These are phyloP conservation scores for Pitangus sulphuratus DNA, from an alignment of 2,797 vertebrate genomes.

Conservation along the genomic window DNA sequence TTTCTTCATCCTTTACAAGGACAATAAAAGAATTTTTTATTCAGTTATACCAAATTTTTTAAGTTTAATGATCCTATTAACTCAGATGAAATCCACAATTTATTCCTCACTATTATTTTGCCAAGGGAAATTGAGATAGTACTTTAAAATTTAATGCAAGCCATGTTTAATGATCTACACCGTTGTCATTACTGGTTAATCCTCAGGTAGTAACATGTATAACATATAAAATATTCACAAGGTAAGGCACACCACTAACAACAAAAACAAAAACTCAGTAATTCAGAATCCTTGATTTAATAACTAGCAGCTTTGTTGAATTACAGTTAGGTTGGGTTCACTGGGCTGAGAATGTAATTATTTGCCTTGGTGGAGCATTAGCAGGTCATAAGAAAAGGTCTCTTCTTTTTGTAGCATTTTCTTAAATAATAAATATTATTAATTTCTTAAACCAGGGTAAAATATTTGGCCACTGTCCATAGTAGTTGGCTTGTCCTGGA, in stretches of 20 bases:
- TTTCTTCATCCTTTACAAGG: slow-evolving; percentile 25
- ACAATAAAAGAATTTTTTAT: slow-evolving; percentile 48
- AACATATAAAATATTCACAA: neutral
- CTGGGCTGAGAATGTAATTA: neutral
- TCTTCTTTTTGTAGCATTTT: neutral
- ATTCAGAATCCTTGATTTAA: slow-evolving; percentile 11
- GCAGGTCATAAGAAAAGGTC: neutral
- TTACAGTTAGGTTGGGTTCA: neutral
- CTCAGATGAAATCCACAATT: slow-evolving; percentile 10
- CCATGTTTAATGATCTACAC: neutral
- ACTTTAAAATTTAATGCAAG: slow-evolving; percentile 33
- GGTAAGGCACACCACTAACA: neutral
- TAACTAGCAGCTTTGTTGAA: slow-evolving; percentile 1
- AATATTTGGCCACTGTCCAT: neutral
- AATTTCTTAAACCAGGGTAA: neutral
- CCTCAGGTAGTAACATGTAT: neutral
- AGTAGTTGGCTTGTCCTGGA: neutral
- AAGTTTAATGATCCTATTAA: slow-evolving; percentile 39
- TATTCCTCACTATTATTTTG: slow-evolving; percentile 38
- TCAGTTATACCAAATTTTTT: neutral
- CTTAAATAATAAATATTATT: neutral
- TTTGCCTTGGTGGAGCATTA: neutral
- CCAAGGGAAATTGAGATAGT: slow-evolving; percentile 48
- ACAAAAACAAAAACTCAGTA: neutral
- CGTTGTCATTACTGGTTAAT: slow-evolving; percentile 22